Evolutionary conservation across 2,797 vertebrate species (phyloP), one percentile per base, ranked within the genome.

Genomic region (Lophura swinhoii): DNA sequence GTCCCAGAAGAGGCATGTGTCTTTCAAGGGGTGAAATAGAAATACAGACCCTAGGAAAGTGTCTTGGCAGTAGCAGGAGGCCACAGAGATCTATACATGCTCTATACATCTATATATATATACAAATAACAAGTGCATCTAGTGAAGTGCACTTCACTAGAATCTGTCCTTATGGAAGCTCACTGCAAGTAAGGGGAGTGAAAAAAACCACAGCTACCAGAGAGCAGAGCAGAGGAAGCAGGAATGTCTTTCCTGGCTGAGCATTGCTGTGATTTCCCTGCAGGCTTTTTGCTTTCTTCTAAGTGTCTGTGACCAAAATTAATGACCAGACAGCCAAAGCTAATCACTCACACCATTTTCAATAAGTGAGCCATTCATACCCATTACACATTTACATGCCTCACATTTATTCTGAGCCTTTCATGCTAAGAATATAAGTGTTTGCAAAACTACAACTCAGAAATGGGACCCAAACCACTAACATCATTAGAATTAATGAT

Each of bases 281-380:
- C 59, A 91, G 89, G 71, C 24, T 49, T 77, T 84, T 68, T 91
- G 75, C 43, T 58, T 84, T 87, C 75, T 63, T 90, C 8, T 81
- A 90, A 91, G 77, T 79, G 85, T 51, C 33, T 76, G 55, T 72
- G 77, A 91, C 69, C 81, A 91, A 83, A 86, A 91, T 76, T 86
- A 86, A 91, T 88, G 85, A 72, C 64, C 72, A 85, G 91, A 81
- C 37, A 78, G 79, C 21, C 75, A 81, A 87, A 93, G 79, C 53
- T 58, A 75, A 95, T 84, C 89, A 78, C 68, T 90, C 89, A 78
- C 44, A 35, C 71, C 73, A 64, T 62, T 84, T 82, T 74, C 84
- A 87, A 22, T 82, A 78, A 71, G 33, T 75, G 84, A 91, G 68
- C 68, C 71, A 67, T 84, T 93, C 83, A 63, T 78, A 67, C 56